Base-by-base conservation (phyloP, 2,797 vertebrate species). In the Phataginus tetradactyla region DNA sequence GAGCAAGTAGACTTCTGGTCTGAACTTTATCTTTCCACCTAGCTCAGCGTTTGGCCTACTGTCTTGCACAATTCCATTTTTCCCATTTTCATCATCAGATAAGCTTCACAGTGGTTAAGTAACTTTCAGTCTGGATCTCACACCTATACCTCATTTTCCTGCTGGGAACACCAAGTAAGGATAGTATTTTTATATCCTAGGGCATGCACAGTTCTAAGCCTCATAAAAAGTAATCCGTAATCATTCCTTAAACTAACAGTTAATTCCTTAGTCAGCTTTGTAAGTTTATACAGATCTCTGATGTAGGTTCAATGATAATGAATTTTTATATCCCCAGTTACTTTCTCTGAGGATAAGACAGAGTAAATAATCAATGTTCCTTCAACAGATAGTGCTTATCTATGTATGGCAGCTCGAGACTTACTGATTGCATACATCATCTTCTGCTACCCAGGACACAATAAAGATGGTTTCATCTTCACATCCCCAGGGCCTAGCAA, bases 111-210 rank as follows among this genome's bases (percentile, higher is more conserved):
- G 42, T 86, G 53, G 21, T 68, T 88, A 94, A 80, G n/a, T 45
- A 42, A 78, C 34, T 89, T 97, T 79, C 55, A 53, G 25, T 80
- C 39, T 90, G n/a, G 7, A 37, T 88, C 17, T 87, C 55, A 94
- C 14, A 96, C 1, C 6, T 69, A 63, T 63, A 92, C 6, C 34
- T 91, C 53, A 88, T 90, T 92, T 45, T 90, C 61, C 55, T 95
- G 17, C 45, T 86, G 25, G 96, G 64, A 86, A 25, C 27, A 89
- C 29, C 27, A 23, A 9, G 69, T 88, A 71, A 96, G 51, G 9
- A 91, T 93, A 85, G 64, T 15, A 94, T 78, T 96, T 91, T 96
- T 75, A 63, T 78, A 95, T 69, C 5, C 4, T 29, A 83, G 15
- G 34, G 25, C 6, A 85, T 79, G 17, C 32, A 9, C 27, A 80